Conservation (phyloP, 2,113 vertebrate species). For the Tragelaphus buxtoni region DNA sequence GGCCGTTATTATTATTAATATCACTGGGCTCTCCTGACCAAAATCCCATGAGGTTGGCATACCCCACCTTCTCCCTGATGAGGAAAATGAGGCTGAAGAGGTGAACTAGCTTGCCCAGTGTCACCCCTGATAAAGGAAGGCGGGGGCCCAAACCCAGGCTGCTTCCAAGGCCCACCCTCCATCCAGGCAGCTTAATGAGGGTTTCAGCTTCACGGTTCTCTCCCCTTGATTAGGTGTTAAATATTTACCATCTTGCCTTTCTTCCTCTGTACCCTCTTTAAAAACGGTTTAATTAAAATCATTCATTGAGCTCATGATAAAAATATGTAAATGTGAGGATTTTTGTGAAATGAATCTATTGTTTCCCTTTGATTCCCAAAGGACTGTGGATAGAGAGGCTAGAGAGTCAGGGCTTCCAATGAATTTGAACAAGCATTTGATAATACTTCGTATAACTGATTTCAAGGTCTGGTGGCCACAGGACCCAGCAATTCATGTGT, state of each 20-base stretch:
- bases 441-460: slow-evolving; percentile 7
- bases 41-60: neutral
- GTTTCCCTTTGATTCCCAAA: slow-evolving; percentile 64
- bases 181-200: slow-evolving; percentile 47
- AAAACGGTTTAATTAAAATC: slow-evolving; percentile 74
- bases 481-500: neutral
- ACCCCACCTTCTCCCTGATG: neutral
- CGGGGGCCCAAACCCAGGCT: neutral
- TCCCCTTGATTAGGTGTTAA: slow-evolving; percentile 76
- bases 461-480: slow-evolving; percentile 69
- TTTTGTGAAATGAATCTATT: slow-evolving; percentile 72
- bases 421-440: slow-evolving; percentile 66
- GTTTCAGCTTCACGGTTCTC: slow-evolving; percentile 61
- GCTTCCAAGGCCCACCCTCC: neutral
- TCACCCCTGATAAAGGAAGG: slow-evolving; percentile 27
- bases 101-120: neutral
- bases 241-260: slow-evolving; percentile 72
- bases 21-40: neutral
- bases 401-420: slow-evolving; percentile 25
- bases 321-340: slow-evolving; percentile 74
- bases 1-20: neutral
- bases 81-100: neutral
- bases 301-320: slow-evolving; percentile 72
- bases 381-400: slow-evolving; percentile 42
- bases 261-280: slow-evolving; percentile 63